Base-by-base conservation (phyloP, 1,140 invertebrate genomes). In the Nephila pilipes region DNA sequence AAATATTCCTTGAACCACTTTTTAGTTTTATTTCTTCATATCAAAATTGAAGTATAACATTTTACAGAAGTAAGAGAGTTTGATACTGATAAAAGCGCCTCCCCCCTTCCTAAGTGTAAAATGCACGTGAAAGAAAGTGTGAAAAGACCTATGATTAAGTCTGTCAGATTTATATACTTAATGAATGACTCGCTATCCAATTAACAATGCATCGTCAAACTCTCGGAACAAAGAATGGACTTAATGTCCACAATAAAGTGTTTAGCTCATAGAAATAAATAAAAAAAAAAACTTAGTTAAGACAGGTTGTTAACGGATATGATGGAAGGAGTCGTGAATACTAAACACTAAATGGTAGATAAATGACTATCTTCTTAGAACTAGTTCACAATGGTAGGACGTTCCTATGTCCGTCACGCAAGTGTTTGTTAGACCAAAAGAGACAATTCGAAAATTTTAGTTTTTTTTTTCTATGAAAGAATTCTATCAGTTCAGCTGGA, bases 301-400 rank as follows among this genome's bases (percentile, higher is more conserved):
- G 58, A 60, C 58, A 20, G 29, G 29, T 10, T 12, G 65, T 75
- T 75, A 75, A 29, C 32, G 32, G 32, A 75, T 75, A 32, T 75
- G 29, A 36, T 75, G 25, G 69, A 20, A 75, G 29, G 29, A 75
- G 29, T 75, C 69, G 32, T 36, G 69, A 75, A 75, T 75, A 75
- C 69, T 18, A 75, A 32, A 18, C 46, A 29, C n/a, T 46, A 55
- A 83, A 79, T 83, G n/a, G 25, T 25, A 36, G 20, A 83, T 16
- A 55, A 83, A 83, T 25, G 54, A 55, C 46, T 83, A 22, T 29
- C 81, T 83, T 83, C 54, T 57, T 18, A 83, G 81, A 83, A 83
- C 54, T 55, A 57, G 81, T 55, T 57, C 54, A 83, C 81, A 83
- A 83, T 83, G 54, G 22, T 18, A 57, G 81, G 81, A 83, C 81